These are phyloP conservation scores for Pogonus chalceus DNA, from an alignment of 1,140 invertebrate species.

Conservation along the genomic window DNA sequence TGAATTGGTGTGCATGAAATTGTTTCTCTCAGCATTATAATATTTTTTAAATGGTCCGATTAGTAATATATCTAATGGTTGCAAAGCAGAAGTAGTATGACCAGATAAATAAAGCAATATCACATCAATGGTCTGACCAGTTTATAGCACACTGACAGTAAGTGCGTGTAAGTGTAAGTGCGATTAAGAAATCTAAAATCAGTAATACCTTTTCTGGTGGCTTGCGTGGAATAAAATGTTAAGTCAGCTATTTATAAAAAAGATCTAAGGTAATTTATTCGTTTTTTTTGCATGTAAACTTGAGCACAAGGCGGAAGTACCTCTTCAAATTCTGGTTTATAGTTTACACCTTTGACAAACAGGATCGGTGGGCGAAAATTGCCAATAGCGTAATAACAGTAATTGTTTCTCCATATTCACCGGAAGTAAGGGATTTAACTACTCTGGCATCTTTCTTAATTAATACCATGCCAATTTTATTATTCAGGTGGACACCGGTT, in stretches of 20 bases:
- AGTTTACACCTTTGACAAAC: conserved; percentile 20
- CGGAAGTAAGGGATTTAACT: conserved; percentile 25
- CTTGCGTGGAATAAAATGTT: conserved; percentile 28
- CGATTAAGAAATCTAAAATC: no score
- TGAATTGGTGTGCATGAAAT: conserved; percentile 9
- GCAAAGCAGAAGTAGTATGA: conserved; percentile 27
- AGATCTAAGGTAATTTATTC: conserved; percentile 21
- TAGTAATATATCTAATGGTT: conserved; percentile 25
- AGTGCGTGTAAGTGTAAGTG: no score
- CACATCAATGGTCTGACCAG: conserved; percentile 22
- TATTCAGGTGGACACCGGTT: conserved; percentile 34
- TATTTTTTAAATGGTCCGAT: conserved; percentile 26
- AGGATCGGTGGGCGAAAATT: conserved; percentile 20
- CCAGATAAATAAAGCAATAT: conserved; percentile 25
- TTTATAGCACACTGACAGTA: conserved; percentile 19
- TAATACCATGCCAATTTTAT: conserved; percentile 27
- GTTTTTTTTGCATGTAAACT: no score
- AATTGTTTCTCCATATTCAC: conserved; percentile 28
- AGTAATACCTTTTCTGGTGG: no score
- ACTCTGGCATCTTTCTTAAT: conserved; percentile 30
- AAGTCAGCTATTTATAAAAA: conserved; percentile 24
- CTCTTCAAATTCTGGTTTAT: conserved; percentile 29
- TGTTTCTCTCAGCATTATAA: conserved; percentile 14
- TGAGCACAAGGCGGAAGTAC: no score
- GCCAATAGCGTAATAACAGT: conserved; percentile 27